These are phyloP conservation scores for Damaliscus lunatus DNA, from an alignment of 2,113 vertebrate species.

Conservation along the genomic window DNA sequence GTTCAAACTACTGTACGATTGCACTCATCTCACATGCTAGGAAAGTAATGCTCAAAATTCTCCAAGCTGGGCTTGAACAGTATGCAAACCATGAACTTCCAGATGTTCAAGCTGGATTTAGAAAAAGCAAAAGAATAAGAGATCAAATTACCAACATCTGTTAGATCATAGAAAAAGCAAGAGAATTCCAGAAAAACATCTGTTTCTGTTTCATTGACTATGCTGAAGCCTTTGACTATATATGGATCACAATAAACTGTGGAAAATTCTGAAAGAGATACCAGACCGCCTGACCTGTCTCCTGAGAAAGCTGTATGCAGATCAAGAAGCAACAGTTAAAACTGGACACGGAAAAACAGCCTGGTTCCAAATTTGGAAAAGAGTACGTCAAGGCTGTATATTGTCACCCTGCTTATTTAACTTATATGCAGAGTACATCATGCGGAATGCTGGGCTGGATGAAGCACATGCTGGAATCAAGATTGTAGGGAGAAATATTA, in stretches of 20 bases:
- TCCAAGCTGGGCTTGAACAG: not conserved
- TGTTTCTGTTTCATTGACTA: not conserved
- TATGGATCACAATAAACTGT: not conserved
- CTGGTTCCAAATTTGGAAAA: no score
- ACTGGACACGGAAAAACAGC: no score
- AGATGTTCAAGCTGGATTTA: not conserved
- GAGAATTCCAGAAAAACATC: not conserved
- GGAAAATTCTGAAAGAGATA: not conserved
- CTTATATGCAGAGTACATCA: no score
- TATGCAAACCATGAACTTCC: not conserved
- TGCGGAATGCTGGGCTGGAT: no score
- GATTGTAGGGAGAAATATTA: no score
- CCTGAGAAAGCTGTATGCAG: no score
- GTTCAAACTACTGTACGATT: fast-evolving
- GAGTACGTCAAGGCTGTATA: fast-evolving
- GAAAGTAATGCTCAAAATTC: not conserved
- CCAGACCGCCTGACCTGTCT: no score
- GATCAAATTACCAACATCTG: not conserved
- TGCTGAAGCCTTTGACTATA: not conserved
- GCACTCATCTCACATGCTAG: not conserved
- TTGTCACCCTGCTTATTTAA: no score
- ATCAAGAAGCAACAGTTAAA: no score
- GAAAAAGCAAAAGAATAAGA: not conserved
- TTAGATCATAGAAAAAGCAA: not conserved
- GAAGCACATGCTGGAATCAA: no score